These are phyloP conservation scores for Heliconius congener DNA, from an alignment of 1,140 invertebrate genomes.

Conservation along the genomic window DNA sequence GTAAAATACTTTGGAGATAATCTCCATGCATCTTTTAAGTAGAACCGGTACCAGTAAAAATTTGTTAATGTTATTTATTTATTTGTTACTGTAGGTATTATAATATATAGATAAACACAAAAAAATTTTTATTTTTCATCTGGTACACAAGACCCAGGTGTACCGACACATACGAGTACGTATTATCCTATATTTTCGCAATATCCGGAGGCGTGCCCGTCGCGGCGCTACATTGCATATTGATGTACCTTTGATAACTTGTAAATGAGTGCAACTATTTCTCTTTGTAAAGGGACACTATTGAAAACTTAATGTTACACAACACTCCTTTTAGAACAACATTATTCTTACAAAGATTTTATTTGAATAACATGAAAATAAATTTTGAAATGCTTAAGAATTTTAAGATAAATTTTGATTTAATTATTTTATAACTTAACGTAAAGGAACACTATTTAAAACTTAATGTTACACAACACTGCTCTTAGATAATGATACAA, in stretches of 20 bases:
- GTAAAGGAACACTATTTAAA: not conserved
- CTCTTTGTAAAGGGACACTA: not conserved
- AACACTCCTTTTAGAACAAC: too few species aligned
- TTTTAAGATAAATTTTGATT: too few species aligned
- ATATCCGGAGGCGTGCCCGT: not conserved
- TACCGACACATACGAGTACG: not conserved
- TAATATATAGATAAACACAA: not conserved
- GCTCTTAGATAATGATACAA: too few species aligned
- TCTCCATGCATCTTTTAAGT: too few species aligned
- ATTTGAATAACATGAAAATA: too few species aligned
- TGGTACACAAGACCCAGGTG: not conserved
- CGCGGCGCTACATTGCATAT: not conserved
- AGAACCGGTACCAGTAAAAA: too few species aligned
- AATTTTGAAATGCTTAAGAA: too few species aligned
- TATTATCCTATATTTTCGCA: not conserved
- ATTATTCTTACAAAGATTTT: too few species aligned
- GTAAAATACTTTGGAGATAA: too few species aligned
- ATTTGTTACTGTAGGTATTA: not conserved
- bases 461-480: not conserved
- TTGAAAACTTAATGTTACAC: not conserved
- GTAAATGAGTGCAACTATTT: not conserved
- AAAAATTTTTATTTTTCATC: not conserved
- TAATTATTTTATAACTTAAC: not conserved
- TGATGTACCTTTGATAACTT: constrained; percentile 6
- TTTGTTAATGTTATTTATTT: too few species aligned